phyloP scores from a whole-genome alignment of 2,888 invertebrate species.

The Bombyx huttoni region DNA sequence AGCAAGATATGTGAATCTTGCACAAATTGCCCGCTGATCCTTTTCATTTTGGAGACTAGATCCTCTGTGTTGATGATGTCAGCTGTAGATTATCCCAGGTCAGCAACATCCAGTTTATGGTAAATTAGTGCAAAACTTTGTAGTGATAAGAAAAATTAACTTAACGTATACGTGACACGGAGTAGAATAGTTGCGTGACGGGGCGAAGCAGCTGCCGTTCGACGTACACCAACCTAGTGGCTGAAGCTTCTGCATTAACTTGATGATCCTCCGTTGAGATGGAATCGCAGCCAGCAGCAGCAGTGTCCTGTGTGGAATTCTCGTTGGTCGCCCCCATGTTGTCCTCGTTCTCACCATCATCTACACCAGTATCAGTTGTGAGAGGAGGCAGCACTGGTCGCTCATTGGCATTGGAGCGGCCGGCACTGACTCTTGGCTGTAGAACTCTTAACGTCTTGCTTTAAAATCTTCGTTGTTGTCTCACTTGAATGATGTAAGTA shows the following conservation, averaged over 20 bases:
- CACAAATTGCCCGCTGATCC: not conserved
- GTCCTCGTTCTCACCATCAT: slow-evolving; percentile 45
- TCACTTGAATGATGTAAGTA: slow-evolving; percentile 31
- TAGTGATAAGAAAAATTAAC: slow-evolving; percentile 48
- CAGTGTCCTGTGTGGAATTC: slow-evolving; percentile 31
- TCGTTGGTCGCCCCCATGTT: slow-evolving; percentile 32
- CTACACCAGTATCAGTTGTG: slow-evolving; percentile 54
- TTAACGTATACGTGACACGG: slow-evolving; percentile 35
- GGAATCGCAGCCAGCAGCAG: slow-evolving; percentile 28
- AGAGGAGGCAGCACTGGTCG: slow-evolving; percentile 54
- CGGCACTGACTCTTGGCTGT: slow-evolving; percentile 37
- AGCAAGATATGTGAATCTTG: not conserved
- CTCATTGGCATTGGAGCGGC: slow-evolving; percentile 43
- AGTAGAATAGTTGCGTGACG: slow-evolving; percentile 48
- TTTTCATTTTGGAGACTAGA: not conserved
- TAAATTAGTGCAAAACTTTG: slow-evolving; percentile 66
- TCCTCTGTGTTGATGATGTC: too few species aligned
- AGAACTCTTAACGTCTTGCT: not conserved
- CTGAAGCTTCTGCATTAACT: slow-evolving; percentile 53
- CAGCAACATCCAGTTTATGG: slow-evolving; percentile 7
- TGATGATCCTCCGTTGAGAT: slow-evolving; percentile 40
- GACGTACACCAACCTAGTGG: slow-evolving; percentile 69
- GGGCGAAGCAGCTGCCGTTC: slow-evolving; percentile 54
- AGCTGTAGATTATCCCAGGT: not conserved
- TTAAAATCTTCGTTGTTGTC: slow-evolving; percentile 22